A percentile compares a stretch with the other conserved stretches of the same genome.
Evolutionary conservation across 2,888 invertebrate genomes (phyloP).

Genomic region (Capitulum mitella): DNA sequence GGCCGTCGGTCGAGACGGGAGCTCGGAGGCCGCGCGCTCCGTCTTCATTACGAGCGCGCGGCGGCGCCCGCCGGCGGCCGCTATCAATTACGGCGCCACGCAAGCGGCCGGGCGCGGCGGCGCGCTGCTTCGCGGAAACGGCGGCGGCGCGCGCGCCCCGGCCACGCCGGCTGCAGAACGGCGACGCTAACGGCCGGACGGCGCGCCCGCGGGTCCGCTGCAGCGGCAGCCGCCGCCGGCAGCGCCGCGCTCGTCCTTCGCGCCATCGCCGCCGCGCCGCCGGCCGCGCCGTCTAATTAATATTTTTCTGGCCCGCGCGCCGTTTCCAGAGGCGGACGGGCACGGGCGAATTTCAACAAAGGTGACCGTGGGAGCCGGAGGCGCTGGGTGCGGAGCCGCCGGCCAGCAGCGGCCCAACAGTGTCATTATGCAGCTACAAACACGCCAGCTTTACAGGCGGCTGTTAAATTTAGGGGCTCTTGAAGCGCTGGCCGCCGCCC

Average conservation of each 20-base stretch:
- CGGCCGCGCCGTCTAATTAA: background rate
- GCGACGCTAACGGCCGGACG: too few relatives aligned
- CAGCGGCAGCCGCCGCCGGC: background rate
- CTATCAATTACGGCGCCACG: too few relatives aligned
- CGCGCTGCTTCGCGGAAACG: background rate
- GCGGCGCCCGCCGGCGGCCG: too few relatives aligned
- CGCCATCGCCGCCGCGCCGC: background rate
- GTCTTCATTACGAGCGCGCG: too few relatives aligned
- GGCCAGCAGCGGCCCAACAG: background rate
- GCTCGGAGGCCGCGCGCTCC: too few relatives aligned
- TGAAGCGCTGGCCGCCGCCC: background rate
- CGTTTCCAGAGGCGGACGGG: too few relatives aligned
- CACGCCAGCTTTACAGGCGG: background rate
- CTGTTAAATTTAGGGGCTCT: background rate
- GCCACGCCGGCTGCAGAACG: background rate
- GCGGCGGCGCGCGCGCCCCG: background rate
- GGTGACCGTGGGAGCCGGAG: background rate
- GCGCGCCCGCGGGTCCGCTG: too few relatives aligned
- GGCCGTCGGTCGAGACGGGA: too few relatives aligned
- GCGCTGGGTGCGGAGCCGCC: background rate
- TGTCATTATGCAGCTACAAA: background rate
- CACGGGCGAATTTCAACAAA: too few relatives aligned
- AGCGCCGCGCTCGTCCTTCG: background rate
- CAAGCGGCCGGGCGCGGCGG: too few relatives aligned
- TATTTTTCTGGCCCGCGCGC: too few relatives aligned